Base-by-base conservation (phyloP, 2,797 vertebrate genomes). In the Pseudochaenichthys georgianus region DNA sequence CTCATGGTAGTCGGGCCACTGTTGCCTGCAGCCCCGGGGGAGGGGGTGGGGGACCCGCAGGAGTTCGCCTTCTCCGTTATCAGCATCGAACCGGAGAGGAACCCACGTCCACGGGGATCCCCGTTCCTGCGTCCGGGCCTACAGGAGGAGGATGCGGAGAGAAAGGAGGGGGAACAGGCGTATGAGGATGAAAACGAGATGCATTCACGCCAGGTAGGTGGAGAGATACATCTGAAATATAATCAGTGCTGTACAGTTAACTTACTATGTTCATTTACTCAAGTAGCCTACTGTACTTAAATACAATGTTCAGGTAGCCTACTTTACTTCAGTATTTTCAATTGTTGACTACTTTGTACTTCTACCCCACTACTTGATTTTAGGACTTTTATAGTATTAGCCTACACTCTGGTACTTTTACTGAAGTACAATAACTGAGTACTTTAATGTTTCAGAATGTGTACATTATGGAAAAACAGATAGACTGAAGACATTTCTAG, bases 131-230 rank as follows among this genome's bases (percentile, higher is more conserved):
- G 65, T 53, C 70, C 76, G 3, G 85, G 67, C 52, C n/a, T 48
- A 46, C 38, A 76, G 63, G 54, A 60, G 21, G 81, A 71, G 38
- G 58, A 70, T 43, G 70, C 54, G 48, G 57, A 50, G 4, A 68
- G 21, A 52, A 60, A 46, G 77, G 74, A 71, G 21, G 73, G 34
- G 42, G 61, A 42, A 6, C 68, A 79, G 41, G 80, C 54, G 3
- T 91, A 89, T 46, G 91, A 94, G 66, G 92, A 93, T 50, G 92
- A 93, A 81, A 94, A 92, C 46, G 92, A 94, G 83, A 70, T 87
- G 53, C 79, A 77, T 66, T 69, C 78, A 34, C 84, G 61, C 34
- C 85, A 91, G 92, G 93, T 94, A 82, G 61, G 64, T 58, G 19
- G 15, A 19, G 3, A 46, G 13, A 13, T n/a, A 13, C 45, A 53